Base-by-base conservation (phyloP, 2,113 vertebrate species). In the Pyxicephalus adspersus region DNA sequence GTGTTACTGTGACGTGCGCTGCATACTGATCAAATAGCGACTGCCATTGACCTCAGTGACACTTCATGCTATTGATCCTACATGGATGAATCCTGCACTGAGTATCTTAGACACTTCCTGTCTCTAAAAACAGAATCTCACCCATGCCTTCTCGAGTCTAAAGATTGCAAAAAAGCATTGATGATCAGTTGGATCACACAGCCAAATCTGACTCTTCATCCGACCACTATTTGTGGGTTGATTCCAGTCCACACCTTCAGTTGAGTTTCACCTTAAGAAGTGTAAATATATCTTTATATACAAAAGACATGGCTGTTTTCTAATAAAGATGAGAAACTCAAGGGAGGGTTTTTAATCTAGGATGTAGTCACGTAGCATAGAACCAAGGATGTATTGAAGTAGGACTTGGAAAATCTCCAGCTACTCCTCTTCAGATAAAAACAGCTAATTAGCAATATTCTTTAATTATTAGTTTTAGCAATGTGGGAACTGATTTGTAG, bases 401-500 rank as follows among this genome's bases (percentile, higher is more conserved):
- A 66, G 64, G 76, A 57, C 83, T 85, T 84, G 80, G 84, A 82
- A 83, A 5, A 6, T 20, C 90, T 91, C 91, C 90, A 73, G 84
- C 85, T 86, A 13, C 90, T 89, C 76, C 83, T 87, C 83, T 87
- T 92, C 91, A 71, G 90, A 90, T 90, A 91, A 90, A 91, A 92
- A 89, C 89, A 88, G 90, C 93, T 95, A 94, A 95, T 94, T 94
- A 94, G 92, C 92, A 94, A 94, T 91, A 93, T 94, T 94, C 93
- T 93, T 93, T 94, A 94, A 93, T 95, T 94, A 95, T 94, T 94
- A 91, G 91, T 88, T 93, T 90, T 92, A 92, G 92, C 90, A 93
- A 92, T 91, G 87, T 93, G 92, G 91, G 91, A 91, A 92, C 92
- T 93, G 90, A 88, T 94, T 92, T 89, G 85, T 89, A 89, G 87